Conservation (phyloP, 1,140 invertebrate species). For the Chrysomallon squamiferum region DNA sequence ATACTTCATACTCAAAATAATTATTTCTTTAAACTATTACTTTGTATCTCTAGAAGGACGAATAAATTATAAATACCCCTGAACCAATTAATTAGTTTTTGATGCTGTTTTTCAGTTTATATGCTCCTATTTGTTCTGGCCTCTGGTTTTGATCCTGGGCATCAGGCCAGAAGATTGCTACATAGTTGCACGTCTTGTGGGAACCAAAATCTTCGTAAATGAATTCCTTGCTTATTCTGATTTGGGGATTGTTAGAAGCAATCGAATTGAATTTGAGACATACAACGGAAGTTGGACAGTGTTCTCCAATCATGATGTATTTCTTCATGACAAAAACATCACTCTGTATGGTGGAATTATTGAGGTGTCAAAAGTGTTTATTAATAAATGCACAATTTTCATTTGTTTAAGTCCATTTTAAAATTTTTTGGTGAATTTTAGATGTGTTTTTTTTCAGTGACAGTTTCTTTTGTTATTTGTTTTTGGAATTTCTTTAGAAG, state of each 20-base stretch:
- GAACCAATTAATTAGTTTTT: not conserved
- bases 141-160: slow-evolving; percentile 58
- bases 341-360: slow-evolving; percentile 35
- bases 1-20: not conserved
- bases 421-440: too few species aligned
- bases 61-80: not conserved
- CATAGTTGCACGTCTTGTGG: slow-evolving; percentile 56
- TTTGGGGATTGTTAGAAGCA: slow-evolving; percentile 34
- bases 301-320: slow-evolving; percentile 22
- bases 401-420: too few species aligned
- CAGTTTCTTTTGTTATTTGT: too few species aligned
- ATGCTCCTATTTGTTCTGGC: slow-evolving; percentile 24
- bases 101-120: not conserved
- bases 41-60: too few species aligned
- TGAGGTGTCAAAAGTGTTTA: slow-evolving; percentile 25
- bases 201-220: slow-evolving; percentile 61
- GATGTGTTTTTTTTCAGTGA: too few species aligned
- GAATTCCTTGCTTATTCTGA: slow-evolving; percentile 60
- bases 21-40: too few species aligned
- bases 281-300: slow-evolving; percentile 30
- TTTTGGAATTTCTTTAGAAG: too few species aligned
- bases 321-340: slow-evolving; percentile 20
- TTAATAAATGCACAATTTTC: not conserved
- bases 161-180: slow-evolving; percentile 49
- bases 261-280: slow-evolving; percentile 32